Evolutionary conservation across 2,113 vertebrate genomes (phyloP), one percentile per base, ranked within the genome.

Genomic region (Bos javanicus): DNA sequence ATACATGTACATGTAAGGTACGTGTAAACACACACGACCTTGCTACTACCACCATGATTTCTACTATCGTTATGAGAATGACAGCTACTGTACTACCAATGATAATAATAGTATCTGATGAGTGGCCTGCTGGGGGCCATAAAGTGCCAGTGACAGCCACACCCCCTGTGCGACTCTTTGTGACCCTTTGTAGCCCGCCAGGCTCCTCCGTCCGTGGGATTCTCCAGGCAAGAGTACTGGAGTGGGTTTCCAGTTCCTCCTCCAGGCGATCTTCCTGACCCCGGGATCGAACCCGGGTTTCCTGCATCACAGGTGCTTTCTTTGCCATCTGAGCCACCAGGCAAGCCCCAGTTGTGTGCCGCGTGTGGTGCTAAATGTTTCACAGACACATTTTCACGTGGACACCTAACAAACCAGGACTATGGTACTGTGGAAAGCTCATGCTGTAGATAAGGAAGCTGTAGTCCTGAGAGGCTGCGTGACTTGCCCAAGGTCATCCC

Each of bases 41-140:
- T 48, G 43, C 43, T 17, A 19, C 46, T 36, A 0, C 62, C 2
- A 8, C 43, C 15, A 7, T 2, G 13, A 9, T 5, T 5, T 7
- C 28, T 2, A 16, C 19, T 4, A 12, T n/a, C 2, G 5, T 7
- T 17, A 7, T 0, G 15, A n/a, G 4, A 0, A 19, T 2, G 12
- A 8, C 4, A 7, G 2, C 60, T 1, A 6, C n/a, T 2, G 0
- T 10, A 4, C 48, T 11, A 1, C 2, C 5, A 13, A 5, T 8
- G 16, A 0, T 0, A 4, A 15, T 4, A 10, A 3, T 1, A 30
- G 33, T 10, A 1, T 9, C 30, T 59, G 15, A 0, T 14, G 5
- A 15, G 39, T 0, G 6, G 17, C 19, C 48, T 30, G 8, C 2
- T 14, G 0, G 3, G 30, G 1, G 10, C 48, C 12, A 1, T 0